Base-by-base conservation (phyloP, 2,888 invertebrate genomes). In the Orthosia cruda region DNA sequence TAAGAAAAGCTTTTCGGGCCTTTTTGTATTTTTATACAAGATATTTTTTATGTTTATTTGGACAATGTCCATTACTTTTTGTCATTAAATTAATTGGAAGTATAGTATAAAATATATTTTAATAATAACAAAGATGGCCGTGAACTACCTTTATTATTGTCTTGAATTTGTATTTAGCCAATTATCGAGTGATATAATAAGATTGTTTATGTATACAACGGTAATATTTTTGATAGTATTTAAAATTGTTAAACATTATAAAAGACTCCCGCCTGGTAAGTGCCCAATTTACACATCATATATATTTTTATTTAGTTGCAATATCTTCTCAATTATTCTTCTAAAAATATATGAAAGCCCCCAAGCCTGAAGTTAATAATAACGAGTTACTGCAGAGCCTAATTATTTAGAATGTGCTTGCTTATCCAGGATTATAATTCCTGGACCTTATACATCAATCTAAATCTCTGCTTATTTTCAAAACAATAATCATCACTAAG, bases 201-300 rank as follows among this genome's bases (percentile, higher is more conserved):
- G 80, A 61, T 67, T 74, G 49, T 77, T 80, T 59, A 67, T 71
- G 59, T 70, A 66, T 49, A 67, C 69, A n/a, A 78, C 74, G 4
- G 45, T 67, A 45, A 12, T 72, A 15, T 74, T 81, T 65, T 85
- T 81, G 81, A 67, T 80, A 26, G 18, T 82, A 45, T 23, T 82
- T 15, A 83, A 74, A 58, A 69, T 77, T 18, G 13, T 86, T 13
- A 74, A 59, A 49, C 81, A 82, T 71, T 81, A 86, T 61, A 81
- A 69, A 78, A 80, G 20, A 15, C 88, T 89, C 58, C 89, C 89
- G 2, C 89, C 89, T 49, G 89, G 89, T 90, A 81, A 89, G 89
- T 84, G 16, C 20, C 5, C 3, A 18, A 50, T 59, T 66, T 67
- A 23, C 18, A 7, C 15, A 45, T 45, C 13, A 20, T 61, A 9